Conservation (phyloP, 2,113 vertebrate species). For the Mastomys coucha region DNA sequence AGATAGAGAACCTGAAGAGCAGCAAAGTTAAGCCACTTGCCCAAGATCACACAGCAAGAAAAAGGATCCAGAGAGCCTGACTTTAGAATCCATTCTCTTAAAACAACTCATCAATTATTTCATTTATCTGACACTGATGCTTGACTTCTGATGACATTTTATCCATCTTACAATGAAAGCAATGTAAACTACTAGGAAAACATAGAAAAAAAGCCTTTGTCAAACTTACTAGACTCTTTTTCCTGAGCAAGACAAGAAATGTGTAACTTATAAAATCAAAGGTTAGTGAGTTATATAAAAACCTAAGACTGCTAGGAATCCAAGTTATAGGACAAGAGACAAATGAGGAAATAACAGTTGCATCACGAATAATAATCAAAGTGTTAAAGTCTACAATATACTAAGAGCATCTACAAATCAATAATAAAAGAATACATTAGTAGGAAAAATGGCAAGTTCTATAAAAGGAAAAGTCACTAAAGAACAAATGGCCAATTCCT, state of each 20-base stretch:
- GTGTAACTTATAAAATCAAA: not conserved
- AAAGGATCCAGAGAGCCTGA: not conserved
- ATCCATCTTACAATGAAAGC: not conserved
- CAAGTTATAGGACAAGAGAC: slow-evolving; percentile 13
- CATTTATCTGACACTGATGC: not conserved
- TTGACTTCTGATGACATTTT: slow-evolving; percentile 15
- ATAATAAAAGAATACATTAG: not conserved
- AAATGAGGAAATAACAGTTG: not conserved
- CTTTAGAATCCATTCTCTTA: not conserved
- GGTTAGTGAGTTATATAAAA: not conserved
- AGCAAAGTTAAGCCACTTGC: not conserved
- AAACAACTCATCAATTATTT: not conserved
- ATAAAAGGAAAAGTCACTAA: not conserved
- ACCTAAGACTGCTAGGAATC: not conserved
- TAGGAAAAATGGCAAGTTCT: not conserved
- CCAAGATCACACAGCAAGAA: not conserved
- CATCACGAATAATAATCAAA: not conserved
- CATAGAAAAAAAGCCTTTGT: slow-evolving; percentile 4
- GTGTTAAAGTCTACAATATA: slow-evolving; percentile 13
- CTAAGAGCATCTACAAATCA: not conserved
- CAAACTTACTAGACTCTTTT: not conserved
- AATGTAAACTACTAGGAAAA: not conserved
- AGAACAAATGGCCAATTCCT: not conserved
- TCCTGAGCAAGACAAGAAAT: slow-evolving; percentile 3
- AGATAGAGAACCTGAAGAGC: not conserved